These are phyloP conservation scores for Acromyrmex heyeri DNA, from an alignment of 1,140 invertebrate species.

Conservation along the genomic window DNA sequence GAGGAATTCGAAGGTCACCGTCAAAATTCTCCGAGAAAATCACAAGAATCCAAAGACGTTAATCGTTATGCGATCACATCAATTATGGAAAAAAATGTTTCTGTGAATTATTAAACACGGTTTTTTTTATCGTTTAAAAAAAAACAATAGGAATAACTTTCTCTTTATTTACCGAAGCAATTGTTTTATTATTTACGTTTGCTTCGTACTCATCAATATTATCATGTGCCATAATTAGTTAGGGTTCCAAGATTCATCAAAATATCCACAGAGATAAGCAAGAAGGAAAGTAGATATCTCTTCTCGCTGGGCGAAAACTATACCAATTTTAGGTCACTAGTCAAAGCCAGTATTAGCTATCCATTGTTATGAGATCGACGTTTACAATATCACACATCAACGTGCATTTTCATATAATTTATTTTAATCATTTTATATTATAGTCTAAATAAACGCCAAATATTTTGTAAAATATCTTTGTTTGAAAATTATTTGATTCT, in stretches of 20 bases:
- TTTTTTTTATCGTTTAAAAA: background rate
- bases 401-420: slow-evolving; percentile 37
- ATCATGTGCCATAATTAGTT: slow-evolving; percentile 31
- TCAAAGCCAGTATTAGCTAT: slow-evolving; percentile 74
- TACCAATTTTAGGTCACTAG: slow-evolving; percentile 57
- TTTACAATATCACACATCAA: background rate
- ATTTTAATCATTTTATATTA: slow-evolving; percentile 50
- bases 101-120: background rate
- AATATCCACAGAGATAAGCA: background rate
- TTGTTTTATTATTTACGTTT: background rate
- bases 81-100: background rate
- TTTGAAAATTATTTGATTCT: no score
- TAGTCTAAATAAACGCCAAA: background rate
- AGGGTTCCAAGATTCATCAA: background rate
- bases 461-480: no score
- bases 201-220: background rate
- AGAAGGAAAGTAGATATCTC: background rate
- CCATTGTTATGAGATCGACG: background rate
- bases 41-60: background rate
- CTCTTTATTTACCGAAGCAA: background rate
- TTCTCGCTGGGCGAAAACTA: background rate
- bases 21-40: background rate
- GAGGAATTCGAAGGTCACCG: background rate
- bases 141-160: background rate
- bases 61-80: background rate